Evolutionary conservation across 2,797 vertebrate genomes (phyloP).

Genomic region (Sebastes minor): DNA sequence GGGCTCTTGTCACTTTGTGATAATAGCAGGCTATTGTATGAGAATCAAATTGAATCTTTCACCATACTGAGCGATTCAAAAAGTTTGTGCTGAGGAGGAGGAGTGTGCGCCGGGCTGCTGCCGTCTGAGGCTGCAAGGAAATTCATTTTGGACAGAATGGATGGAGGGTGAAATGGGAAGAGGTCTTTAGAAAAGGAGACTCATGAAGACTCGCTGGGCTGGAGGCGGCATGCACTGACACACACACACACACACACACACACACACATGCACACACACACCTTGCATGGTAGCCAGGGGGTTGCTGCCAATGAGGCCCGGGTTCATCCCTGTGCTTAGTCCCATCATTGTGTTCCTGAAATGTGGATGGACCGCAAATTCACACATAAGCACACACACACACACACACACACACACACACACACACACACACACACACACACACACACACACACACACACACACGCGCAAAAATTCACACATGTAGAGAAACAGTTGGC

Average conservation of each 20-base stretch:
- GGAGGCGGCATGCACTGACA: conserved; percentile 23
- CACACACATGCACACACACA: conserved; percentile 35
- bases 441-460: too few relatives aligned
- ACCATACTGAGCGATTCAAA: conserved; percentile 61
- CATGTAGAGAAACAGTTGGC: conserved; percentile 45
- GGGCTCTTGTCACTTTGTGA: conserved; percentile 58
- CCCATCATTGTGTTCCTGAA: conserved; percentile 91
- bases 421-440: too few relatives aligned
- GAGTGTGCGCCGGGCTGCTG: conserved; percentile 8
- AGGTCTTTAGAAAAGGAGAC: conserved; percentile 56
- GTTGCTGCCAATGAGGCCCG: conserved; percentile 89
- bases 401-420: background rate
- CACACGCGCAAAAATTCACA: background rate
- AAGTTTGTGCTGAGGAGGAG: conserved; percentile 63
- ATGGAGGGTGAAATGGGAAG: conserved; percentile 62
- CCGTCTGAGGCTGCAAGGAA: conserved; percentile 44
- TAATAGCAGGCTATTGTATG: conserved; percentile 69
- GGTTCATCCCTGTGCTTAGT: conserved; percentile 92
- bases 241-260: background rate
- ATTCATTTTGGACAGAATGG: conserved; percentile 65
- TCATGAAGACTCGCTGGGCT: conserved; percentile 18
- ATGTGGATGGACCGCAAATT: conserved; percentile 47
- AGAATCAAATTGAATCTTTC: conserved; percentile 74
- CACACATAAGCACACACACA: background rate
- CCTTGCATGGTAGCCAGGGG: conserved; percentile 94